A percentile compares a stretch with the other conserved stretches of the same genome.
phyloP scores from a whole-genome alignment of 1,140 invertebrate species.

The Brachionus manjavacas region DNA sequence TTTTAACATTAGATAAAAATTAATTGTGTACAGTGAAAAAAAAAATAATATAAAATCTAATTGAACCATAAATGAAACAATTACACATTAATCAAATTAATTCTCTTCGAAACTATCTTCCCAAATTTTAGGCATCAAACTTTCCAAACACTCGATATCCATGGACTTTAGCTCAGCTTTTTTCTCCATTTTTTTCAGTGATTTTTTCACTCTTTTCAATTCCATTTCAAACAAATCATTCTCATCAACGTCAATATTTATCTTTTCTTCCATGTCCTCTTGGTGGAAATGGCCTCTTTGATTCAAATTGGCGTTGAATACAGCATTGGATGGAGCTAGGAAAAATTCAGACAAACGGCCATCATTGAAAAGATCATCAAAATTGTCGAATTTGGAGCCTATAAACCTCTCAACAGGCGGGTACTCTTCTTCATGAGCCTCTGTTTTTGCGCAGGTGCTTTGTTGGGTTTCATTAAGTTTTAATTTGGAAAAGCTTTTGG shows the following conservation, averaged over 20 bases:
- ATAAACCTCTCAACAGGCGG: neutral
- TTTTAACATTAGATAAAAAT: neutral
- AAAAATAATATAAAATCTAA: neutral
- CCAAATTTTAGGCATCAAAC: slow-evolving; percentile 12
- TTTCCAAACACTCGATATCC: neutral
- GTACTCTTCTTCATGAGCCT: neutral
- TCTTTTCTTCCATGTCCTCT: neutral
- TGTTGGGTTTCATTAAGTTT: neutral
- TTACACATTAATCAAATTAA: neutral
- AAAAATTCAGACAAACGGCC: neutral
- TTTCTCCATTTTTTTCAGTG: slow-evolving; percentile 28
- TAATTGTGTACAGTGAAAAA: neutral
- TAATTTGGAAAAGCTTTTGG: neutral
- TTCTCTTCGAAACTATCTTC: slow-evolving; percentile 3
- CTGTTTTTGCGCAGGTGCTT: neutral
- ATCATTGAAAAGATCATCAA: slow-evolving; percentile 38
- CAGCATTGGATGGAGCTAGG: neutral
- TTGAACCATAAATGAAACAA: neutral
- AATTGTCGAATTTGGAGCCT: slow-evolving; percentile 27
- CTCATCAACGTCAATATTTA: neutral
- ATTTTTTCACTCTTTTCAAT: slow-evolving; percentile 30
- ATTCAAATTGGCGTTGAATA: neutral
- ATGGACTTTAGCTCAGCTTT: neutral
- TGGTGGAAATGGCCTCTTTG: neutral
- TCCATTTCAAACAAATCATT: slow-evolving; percentile 3